These are phyloP conservation scores for Cirrhinus mrigala DNA, from an alignment of 2,797 vertebrate species.

Conservation along the genomic window DNA sequence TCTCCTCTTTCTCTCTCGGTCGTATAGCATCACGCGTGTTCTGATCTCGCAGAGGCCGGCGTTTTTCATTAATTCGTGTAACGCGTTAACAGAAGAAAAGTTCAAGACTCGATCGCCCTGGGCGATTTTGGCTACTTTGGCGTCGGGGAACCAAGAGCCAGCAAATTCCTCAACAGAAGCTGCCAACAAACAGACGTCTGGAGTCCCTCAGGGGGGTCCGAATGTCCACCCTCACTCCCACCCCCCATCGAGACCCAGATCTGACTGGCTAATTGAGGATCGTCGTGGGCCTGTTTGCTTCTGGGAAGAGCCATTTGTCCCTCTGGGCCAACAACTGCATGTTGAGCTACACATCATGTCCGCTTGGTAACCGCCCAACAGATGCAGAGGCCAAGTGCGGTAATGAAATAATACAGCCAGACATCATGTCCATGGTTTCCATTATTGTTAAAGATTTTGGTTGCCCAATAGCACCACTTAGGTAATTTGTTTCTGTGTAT, in stretches of 20 bases:
- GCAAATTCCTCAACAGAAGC: constrained; percentile 40
- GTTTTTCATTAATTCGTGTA: not conserved
- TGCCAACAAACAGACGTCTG: constrained; percentile 40
- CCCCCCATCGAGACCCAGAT: constrained; percentile 8
- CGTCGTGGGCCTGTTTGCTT: constrained; percentile 21
- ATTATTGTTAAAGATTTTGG: constrained; percentile 86
- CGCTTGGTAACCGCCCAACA: constrained; percentile 73
- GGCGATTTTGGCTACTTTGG: constrained; percentile 4
- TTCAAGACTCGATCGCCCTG: not conserved
- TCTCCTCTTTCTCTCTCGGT: constrained; percentile 34
- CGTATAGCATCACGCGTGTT: not conserved
- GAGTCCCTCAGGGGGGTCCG: constrained; percentile 31
- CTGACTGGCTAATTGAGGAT: constrained; percentile 20
- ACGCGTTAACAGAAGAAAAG: not conserved
- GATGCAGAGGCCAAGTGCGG: constrained; percentile 77
- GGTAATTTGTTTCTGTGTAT: constrained; percentile 86
- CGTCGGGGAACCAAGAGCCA: not conserved
- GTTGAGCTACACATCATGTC: constrained; percentile 73
- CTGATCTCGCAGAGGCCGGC: not conserved
- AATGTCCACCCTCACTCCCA: not conserved
- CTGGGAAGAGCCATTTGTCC: constrained; percentile 40
- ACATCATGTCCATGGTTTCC: constrained; percentile 84
- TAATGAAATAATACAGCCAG: constrained; percentile 83
- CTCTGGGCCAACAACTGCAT: constrained; percentile 69
- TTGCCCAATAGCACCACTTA: constrained; percentile 82